Base-by-base conservation (phyloP, 2,888 invertebrate species). In the Drosophila ustulata region DNA sequence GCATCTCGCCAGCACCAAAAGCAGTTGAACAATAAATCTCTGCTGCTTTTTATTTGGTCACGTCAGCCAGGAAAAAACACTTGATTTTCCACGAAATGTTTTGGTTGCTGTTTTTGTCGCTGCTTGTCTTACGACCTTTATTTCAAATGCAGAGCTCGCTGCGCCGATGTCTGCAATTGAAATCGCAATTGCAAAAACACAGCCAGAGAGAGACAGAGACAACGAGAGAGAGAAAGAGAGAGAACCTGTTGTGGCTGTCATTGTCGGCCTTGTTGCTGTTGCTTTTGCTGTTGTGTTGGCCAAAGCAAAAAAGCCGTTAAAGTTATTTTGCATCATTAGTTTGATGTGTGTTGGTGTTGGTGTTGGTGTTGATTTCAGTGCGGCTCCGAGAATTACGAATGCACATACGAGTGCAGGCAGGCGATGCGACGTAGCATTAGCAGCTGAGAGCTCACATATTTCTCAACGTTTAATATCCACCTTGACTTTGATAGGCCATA, bases 321-420 rank as follows among this genome's bases (percentile, higher is more conserved):
- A 89, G 87, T 80, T 83, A 90, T 90, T 90, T 90, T 88, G 90
- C 90, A 90, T 90, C 90, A 90, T 90, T 90, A 90, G 90, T 87
- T 77, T 87, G 88, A 87, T 79, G 66, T 80, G 85, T 84, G 70
- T 79, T 75, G 82, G 88, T 85, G 71, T 79, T 75, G 82, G 88
- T 85, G 71, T 80, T 75, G 83, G 88, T 83, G 88, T 82, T 78
- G 82, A 83, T 83, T 82, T 85, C 75, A 71, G 72, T 68, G 58
- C 53, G 79, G 63, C 81, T 81, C 82, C 84, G 89, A 84, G 85
- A 86, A 85, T 83, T 73, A 70, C 82, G 70, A 81, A 81, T 83
- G 47, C 13, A 41, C 28, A 32, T 46, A 18, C 23, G 8, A 51
- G 47, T 41, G 23, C 43, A 8, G 28, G 41, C 18, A 23, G 18